Evolutionary conservation across 2,797 vertebrate genomes (phyloP).

Genomic region (Chelmon rostratus): DNA sequence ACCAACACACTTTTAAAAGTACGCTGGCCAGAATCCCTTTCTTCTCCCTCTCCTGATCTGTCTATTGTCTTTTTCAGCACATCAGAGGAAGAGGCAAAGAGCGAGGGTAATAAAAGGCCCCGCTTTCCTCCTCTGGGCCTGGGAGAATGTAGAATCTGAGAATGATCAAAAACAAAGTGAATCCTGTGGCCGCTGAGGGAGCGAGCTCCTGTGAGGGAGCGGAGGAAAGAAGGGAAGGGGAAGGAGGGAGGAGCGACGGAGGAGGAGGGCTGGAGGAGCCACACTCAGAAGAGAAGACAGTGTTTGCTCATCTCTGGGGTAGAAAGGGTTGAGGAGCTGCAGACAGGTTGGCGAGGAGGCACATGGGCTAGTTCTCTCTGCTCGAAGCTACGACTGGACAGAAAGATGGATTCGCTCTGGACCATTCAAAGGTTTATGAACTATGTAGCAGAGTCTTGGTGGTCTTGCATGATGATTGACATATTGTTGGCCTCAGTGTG

Average conservation of each 20-base stretch:
- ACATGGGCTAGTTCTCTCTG: constrained; percentile 29
- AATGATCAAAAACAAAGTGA: constrained; percentile 85
- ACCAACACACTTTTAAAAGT: constrained; percentile 68
- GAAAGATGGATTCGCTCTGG: constrained; percentile 19
- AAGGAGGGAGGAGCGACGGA: constrained; percentile 13
- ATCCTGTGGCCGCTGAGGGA: constrained; percentile 78
- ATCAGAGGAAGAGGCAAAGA: constrained; percentile 78
- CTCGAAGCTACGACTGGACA: constrained; percentile 30
- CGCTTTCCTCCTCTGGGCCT: constrained; percentile 77
- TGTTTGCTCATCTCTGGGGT: constrained; percentile 64
- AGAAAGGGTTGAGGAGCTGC: constrained; percentile 33
- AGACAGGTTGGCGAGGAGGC: constrained; percentile 40
- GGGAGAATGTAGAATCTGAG: constrained; percentile 77
- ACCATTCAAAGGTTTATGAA: constrained; percentile 21
- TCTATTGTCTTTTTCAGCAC: constrained; percentile 79
- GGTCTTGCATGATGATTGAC: constrained; percentile 51
- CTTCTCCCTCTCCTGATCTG: constrained; percentile 64
- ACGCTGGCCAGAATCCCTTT: constrained; percentile 65
- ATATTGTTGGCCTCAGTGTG: constrained; percentile 44
- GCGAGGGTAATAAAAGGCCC: constrained; percentile 77
- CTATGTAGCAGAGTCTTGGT: constrained; percentile 25
- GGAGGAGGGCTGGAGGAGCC: constrained; percentile 42
- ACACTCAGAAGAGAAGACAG: constrained; percentile 45
- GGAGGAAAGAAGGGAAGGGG: background rate
- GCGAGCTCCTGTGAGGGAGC: constrained; percentile 62